Evolutionary conservation across 2,113 vertebrate genomes (phyloP).

Genomic region (Puffinus mauretanicus): DNA sequence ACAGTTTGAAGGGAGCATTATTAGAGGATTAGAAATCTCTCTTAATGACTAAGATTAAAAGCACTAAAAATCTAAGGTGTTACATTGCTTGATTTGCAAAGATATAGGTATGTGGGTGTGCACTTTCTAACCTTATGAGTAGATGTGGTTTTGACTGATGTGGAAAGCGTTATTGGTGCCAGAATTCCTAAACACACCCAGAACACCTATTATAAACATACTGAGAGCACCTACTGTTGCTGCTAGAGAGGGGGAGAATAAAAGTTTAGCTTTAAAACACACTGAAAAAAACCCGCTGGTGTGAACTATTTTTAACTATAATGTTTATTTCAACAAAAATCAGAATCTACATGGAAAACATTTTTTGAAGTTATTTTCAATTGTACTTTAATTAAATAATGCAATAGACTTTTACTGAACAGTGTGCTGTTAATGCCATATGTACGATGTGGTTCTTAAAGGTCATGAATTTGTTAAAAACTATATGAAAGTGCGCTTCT

Average conservation of each 20-base stretch:
- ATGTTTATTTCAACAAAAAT: neutral
- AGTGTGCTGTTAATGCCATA: neutral
- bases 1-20: slow-evolving; percentile 9
- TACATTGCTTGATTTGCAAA: neutral
- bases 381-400: neutral
- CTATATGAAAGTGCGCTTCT: neutral
- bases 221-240: neutral
- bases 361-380: neutral
- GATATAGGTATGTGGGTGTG: neutral
- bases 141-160: slow-evolving; percentile 2
- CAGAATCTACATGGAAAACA: neutral
- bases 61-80: neutral
- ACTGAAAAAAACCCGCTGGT: neutral
- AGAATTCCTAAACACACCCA: slow-evolving; percentile 18
- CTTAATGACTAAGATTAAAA: slow-evolving; percentile 2
- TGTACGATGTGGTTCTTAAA: neutral
- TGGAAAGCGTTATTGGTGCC: neutral
- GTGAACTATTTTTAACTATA: neutral
- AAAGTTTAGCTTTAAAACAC: neutral
- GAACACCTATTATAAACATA: neutral
- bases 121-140: neutral
- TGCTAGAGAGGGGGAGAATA: neutral
- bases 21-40: slow-evolving; percentile 40
- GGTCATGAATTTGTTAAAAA: neutral
- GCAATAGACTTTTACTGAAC: neutral